phyloP scores from a whole-genome alignment of 2,888 invertebrate genomes.

The Rhogogaster chlorosoma region DNA sequence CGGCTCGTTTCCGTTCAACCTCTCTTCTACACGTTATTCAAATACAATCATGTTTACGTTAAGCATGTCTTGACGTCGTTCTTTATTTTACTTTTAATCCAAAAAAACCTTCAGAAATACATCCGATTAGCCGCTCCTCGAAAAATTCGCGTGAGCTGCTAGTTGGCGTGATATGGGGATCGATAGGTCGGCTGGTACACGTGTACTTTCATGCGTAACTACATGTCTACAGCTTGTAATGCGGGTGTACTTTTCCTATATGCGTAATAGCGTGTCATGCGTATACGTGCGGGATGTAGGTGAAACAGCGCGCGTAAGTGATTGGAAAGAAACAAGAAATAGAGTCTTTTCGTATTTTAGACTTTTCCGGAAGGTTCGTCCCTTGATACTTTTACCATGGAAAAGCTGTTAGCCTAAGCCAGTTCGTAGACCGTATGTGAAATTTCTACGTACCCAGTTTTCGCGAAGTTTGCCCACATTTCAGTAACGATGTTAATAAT shows the following conservation, averaged over 20 bases:
- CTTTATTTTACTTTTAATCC: not conserved
- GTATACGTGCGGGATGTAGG: not conserved
- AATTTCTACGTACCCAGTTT: conserved; percentile 65
- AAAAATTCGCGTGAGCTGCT: conserved; percentile 17
- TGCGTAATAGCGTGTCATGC: not conserved
- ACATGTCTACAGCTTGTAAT: conserved; percentile 20
- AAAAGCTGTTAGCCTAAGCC: too few species aligned
- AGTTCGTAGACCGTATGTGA: not conserved
- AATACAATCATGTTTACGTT: not conserved
- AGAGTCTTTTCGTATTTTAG: not conserved
- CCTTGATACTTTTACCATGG: not conserved
- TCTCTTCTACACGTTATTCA: not conserved
- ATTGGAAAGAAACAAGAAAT: conserved; percentile 2
- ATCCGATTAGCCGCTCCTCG: not conserved
- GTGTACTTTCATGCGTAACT: conserved; percentile 9
- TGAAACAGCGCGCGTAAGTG: not conserved
- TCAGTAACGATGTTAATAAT: conserved; percentile 71
- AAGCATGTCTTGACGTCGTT: not conserved
- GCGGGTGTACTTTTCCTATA: conserved; percentile 5
- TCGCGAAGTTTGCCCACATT: conserved; percentile 68
- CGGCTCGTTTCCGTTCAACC: not conserved
- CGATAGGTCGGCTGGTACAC: not conserved
- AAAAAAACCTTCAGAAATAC: not conserved
- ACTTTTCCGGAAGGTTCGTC: not conserved
- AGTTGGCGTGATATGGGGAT: not conserved